Conservation (phyloP, 35 echinoderm and acorn worm genomes). For the Heliocidaris erythrogramma region DNA sequence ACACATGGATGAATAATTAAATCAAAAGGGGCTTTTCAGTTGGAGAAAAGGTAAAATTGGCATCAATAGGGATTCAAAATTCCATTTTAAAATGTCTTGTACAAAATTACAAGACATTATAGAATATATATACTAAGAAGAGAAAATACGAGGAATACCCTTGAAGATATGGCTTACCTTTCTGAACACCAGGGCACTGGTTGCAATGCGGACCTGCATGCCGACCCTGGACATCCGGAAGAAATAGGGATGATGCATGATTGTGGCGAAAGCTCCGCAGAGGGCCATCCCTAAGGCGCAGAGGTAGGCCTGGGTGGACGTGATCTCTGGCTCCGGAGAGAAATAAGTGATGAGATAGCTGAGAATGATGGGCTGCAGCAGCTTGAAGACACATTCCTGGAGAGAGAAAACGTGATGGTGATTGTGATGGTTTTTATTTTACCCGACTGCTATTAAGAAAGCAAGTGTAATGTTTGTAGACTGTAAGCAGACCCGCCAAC, state of each 20-base stretch:
- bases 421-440: neutral
- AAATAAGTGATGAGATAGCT: conserved; percentile 70
- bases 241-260: conserved; percentile 69
- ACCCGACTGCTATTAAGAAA: too few species aligned
- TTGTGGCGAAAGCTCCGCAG: neutral
- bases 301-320: conserved; percentile 66
- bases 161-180: conserved; percentile 54
- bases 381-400: conserved; percentile 70
- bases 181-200: conserved; percentile 66
- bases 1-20: too few species aligned
- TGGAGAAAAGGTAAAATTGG: too few species aligned
- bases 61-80: too few species aligned
- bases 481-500: too few species aligned
- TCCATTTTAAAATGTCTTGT: too few species aligned
- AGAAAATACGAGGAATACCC: too few species aligned
- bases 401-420: neutral
- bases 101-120: too few species aligned
- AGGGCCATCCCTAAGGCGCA: conserved; percentile 59
- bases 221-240: conserved; percentile 62
- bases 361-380: conserved; percentile 65
- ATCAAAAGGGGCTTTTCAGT: too few species aligned
- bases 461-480: neutral
- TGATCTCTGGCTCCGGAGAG: conserved; percentile 34
- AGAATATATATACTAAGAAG: too few species aligned
- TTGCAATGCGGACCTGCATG: conserved; percentile 70